Conservation (phyloP, 1,140 invertebrate genomes). For the Tachypleus tridentatus region DNA sequence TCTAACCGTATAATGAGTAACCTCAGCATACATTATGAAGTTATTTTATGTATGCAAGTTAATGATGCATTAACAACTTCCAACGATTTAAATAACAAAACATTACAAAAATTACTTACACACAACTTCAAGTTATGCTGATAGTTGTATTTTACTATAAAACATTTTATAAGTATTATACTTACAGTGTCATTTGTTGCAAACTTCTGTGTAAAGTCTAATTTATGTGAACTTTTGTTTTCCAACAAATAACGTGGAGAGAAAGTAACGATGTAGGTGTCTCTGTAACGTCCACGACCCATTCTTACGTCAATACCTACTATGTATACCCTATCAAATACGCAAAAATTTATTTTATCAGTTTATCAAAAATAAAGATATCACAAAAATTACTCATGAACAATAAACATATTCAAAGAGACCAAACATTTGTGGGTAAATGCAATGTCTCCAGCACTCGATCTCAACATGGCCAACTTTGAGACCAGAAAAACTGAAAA, state of each 20-base stretch:
- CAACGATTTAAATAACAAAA: slow-evolving; percentile 9
- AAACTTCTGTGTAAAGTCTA: slow-evolving; percentile 73
- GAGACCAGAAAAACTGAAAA: too few species aligned
- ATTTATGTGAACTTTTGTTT: slow-evolving; percentile 65
- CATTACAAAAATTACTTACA: slow-evolving; percentile 32
- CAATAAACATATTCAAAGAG: too few species aligned
- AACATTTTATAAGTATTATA: slow-evolving; percentile 1
- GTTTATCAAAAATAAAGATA: too few species aligned
- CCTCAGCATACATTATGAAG: too few species aligned
- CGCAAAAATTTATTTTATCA: too few species aligned
- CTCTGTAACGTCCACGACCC: slow-evolving; percentile 72
- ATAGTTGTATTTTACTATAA: slow-evolving; percentile 13
- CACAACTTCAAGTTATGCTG: too few species aligned
- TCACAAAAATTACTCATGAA: too few species aligned
- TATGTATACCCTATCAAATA: slow-evolving; percentile 41
- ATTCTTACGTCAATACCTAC: slow-evolving; percentile 73
- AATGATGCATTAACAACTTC: neutral
- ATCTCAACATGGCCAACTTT: too few species aligned
- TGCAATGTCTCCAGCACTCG: too few species aligned
- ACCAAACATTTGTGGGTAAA: too few species aligned
- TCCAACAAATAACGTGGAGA: slow-evolving; percentile 86
- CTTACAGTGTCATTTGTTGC: slow-evolving; percentile 17
- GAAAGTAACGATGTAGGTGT: slow-evolving; percentile 83
- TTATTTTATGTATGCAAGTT: too few species aligned
- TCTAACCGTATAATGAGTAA: too few species aligned